Percentiles rank a stretch among this genome's conserved stretches.
Evolutionary conservation across 30 jellyfish, hydroid and myxozoan genomes (phyloP).

Genomic region (Aurelia aurita): DNA sequence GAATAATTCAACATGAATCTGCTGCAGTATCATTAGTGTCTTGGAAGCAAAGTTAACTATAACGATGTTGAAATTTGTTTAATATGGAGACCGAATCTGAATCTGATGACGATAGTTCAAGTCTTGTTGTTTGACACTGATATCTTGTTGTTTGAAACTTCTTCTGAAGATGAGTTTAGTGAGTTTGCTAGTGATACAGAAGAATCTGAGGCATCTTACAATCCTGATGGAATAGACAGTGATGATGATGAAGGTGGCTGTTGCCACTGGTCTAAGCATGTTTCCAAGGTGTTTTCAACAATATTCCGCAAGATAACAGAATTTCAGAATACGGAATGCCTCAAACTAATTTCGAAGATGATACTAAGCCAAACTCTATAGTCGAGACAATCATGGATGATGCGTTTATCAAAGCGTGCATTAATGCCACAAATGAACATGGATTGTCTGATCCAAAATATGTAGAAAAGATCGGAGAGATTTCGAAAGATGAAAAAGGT

Average conservation of each 20-base stretch:
- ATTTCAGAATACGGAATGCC: constrained; percentile 9
- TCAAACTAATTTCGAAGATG: background rate
- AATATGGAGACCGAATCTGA: background rate
- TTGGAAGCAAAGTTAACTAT: too few relatives aligned
- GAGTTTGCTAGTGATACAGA: background rate
- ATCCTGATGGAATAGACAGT: constrained; percentile 19
- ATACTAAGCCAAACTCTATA: background rate
- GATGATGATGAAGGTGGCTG: constrained; percentile 12
- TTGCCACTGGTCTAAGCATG: constrained; percentile 15
- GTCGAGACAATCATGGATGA: constrained; percentile 1
- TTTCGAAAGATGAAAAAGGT: background rate
- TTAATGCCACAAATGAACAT: constrained; percentile 14
- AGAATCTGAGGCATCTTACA: background rate
- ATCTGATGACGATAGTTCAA: constrained; percentile 5
- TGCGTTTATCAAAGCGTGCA: background rate
- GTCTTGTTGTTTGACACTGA: too few relatives aligned
- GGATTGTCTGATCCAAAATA: background rate
- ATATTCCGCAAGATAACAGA: background rate
- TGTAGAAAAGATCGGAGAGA: background rate
- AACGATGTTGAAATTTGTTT: background rate
- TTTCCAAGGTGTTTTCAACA: background rate
- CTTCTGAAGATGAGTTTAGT: background rate
- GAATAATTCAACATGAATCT: too few relatives aligned
- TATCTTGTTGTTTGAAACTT: background rate
- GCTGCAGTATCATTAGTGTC: too few relatives aligned